Evolutionary conservation across 2,797 vertebrate species (phyloP).

Genomic region (Anableps anableps): DNA sequence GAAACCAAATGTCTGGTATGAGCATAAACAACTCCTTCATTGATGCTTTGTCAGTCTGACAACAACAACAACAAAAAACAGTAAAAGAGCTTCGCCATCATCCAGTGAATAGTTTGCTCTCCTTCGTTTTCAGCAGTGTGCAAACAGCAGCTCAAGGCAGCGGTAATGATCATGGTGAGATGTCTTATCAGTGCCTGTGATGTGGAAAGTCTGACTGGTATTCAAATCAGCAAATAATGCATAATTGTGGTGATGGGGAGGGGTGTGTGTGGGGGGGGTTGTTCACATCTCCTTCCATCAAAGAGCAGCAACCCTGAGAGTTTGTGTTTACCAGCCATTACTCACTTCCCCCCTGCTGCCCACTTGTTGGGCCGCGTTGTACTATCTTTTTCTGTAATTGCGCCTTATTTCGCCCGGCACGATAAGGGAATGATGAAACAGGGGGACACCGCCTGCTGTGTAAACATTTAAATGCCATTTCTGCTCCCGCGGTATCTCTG

Average conservation of each 20-base stretch:
- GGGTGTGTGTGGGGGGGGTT: slow-evolving; percentile 8
- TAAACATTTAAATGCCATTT: slow-evolving; percentile 75
- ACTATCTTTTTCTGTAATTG: slow-evolving; percentile 75
- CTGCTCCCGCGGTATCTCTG: slow-evolving; percentile 44
- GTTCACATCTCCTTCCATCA: slow-evolving; percentile 64
- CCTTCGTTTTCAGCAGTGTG: slow-evolving; percentile 19
- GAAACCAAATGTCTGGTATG: slow-evolving; percentile 26
- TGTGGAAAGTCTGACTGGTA: slow-evolving; percentile 62
- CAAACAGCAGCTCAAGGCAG: slow-evolving; percentile 33
- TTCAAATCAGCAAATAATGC: slow-evolving; percentile 59
- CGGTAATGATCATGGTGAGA: slow-evolving; percentile 38
- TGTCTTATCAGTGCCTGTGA: slow-evolving; percentile 50
- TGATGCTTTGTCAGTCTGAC: slow-evolving; percentile 21
- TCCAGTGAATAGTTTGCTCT: slow-evolving; percentile 15
- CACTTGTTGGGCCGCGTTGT: slow-evolving; percentile 48
- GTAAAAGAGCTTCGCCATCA: neutral
- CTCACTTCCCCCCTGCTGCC: slow-evolving; percentile 60
- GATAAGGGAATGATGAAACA: slow-evolving; percentile 72
- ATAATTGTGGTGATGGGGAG: slow-evolving; percentile 44
- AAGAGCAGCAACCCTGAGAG: slow-evolving; percentile 54
- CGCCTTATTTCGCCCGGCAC: slow-evolving; percentile 64
- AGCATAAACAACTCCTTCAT: neutral
- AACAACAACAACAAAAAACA: slow-evolving; percentile 6
- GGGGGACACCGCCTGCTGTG: slow-evolving; percentile 57
- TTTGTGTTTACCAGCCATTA: slow-evolving; percentile 74